phyloP scores from a whole-genome alignment of 2,888 invertebrate species.

The Calliphora vomitoria region DNA sequence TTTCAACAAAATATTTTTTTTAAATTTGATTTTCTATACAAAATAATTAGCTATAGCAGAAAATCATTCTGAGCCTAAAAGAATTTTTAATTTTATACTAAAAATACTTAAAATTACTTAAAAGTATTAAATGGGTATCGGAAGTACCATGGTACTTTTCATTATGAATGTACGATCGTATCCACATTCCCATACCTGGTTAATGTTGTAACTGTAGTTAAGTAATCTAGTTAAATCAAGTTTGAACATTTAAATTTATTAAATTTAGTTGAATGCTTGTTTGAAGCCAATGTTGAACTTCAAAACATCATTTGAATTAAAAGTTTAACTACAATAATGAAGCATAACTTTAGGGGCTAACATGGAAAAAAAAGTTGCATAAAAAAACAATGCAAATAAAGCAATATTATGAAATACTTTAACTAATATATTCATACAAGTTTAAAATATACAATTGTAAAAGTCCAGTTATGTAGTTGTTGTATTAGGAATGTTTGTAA shows the following conservation, averaged over 20 bases:
- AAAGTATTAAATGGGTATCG: too few relatives aligned
- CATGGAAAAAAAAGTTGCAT: conserved; percentile 6
- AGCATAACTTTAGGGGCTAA: conserved; percentile 53
- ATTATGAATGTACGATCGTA: too few relatives aligned
- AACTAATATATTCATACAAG: conserved; percentile 16
- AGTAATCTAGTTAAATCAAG: conserved; percentile 4
- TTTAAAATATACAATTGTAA: conserved; percentile 1
- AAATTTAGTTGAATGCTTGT: background rate
- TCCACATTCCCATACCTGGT: too few relatives aligned
- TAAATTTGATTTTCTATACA: too few relatives aligned
- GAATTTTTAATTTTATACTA: too few relatives aligned
- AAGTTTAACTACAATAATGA: conserved; percentile 77
- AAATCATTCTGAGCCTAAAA: too few relatives aligned
- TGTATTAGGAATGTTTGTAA: too few relatives aligned
- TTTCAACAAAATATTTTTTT: too few relatives aligned
- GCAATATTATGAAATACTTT: conserved; percentile 33
- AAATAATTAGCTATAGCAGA: too few relatives aligned
- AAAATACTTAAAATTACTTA: too few relatives aligned
- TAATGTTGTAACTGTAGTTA: too few relatives aligned
- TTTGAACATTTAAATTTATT: conserved; percentile 26
- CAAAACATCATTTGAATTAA: conserved; percentile 41
- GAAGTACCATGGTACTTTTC: too few relatives aligned
- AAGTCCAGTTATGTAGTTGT: conserved; percentile 15
- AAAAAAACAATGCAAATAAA: conserved; percentile 40
- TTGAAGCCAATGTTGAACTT: conserved; percentile 6